These are phyloP conservation scores for Anabacerthia variegaticeps DNA, from an alignment of 2,797 vertebrate species.

Conservation along the genomic window DNA sequence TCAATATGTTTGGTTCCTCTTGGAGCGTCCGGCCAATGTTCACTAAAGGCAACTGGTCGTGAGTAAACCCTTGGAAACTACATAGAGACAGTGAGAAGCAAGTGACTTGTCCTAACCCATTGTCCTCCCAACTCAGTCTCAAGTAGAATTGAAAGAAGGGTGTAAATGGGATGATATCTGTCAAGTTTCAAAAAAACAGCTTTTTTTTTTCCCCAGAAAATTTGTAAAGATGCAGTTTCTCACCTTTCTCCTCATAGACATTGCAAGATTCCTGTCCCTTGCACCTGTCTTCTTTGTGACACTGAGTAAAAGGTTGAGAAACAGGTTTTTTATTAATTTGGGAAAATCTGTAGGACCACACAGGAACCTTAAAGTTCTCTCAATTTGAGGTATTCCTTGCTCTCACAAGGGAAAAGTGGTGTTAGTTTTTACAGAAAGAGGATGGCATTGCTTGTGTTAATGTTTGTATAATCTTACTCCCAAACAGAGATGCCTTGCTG, in stretches of 20 bases:
- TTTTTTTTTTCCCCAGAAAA: neutral
- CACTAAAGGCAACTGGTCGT: conserved; percentile 86
- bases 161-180: neutral
- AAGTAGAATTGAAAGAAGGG: neutral
- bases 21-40: conserved; percentile 97
- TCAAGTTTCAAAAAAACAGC: neutral
- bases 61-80: conserved; percentile 72
- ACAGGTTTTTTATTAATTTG: neutral
- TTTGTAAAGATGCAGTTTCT: neutral
- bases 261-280: neutral
- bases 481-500: conserved; percentile 79
- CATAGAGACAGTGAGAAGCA: neutral
- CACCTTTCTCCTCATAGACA: neutral
- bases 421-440: neutral
- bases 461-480: neutral
- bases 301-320: neutral
- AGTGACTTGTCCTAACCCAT: neutral
- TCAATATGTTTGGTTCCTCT: conserved; percentile 92
- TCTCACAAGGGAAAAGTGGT: neutral
- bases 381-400: neutral
- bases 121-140: neutral
- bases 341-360: neutral
- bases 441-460: neutral
- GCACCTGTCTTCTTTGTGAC: neutral
- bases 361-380: neutral